Evolutionary conservation across 2,888 invertebrate genomes (phyloP).

Genomic region (Pedicia rivosa): DNA sequence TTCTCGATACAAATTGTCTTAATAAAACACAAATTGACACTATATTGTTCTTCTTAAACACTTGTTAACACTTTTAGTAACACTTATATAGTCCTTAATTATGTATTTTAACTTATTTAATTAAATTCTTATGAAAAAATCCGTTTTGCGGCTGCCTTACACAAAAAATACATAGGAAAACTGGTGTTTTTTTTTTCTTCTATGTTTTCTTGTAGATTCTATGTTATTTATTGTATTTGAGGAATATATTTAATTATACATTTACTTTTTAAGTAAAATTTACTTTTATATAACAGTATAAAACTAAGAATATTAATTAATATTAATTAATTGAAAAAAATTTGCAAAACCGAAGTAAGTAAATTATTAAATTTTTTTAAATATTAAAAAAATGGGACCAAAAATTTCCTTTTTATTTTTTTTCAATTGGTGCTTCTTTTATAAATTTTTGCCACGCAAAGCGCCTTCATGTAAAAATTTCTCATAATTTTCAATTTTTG

Average conservation of each 20-base stretch:
- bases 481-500: too few relatives aligned
- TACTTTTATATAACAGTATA: too few relatives aligned
- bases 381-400: not conserved
- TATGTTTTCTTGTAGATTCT: not conserved
- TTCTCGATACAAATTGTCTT: conserved; percentile 14
- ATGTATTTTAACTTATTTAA: not conserved
- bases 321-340: not conserved
- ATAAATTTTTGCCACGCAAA: too few relatives aligned
- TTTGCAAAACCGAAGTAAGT: not conserved
- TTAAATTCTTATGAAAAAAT: too few relatives aligned
- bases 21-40: not conserved
- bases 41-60: not conserved
- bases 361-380: not conserved
- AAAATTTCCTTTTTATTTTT: not conserved
- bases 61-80: conserved; percentile 5
- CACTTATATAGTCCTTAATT: not conserved
- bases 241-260: not conserved
- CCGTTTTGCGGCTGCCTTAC: too few relatives aligned
- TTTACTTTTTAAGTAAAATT: not conserved
- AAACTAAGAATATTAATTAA: not conserved
- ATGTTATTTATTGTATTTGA: conserved; percentile 3
- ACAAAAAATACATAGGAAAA: too few relatives aligned
- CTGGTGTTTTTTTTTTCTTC: too few relatives aligned
- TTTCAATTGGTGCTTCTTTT: too few relatives aligned
- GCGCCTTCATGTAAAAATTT: too few relatives aligned